Evolutionary conservation across 2,113 vertebrate genomes (phyloP).

Genomic region (Siphamia tubifer): DNA sequence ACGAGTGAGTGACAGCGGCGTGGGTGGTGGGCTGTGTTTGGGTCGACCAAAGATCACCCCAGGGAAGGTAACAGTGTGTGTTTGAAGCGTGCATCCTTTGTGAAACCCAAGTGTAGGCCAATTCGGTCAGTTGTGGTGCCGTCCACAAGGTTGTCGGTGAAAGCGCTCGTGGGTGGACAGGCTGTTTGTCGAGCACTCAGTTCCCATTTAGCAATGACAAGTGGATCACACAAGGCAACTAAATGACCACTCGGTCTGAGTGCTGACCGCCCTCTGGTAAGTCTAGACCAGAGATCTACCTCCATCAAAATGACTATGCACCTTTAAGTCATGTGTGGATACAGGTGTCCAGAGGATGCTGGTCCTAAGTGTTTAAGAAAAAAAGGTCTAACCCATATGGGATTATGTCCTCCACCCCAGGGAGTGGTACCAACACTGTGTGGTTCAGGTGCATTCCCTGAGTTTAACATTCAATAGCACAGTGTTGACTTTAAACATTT

Average conservation of each 20-base stretch:
- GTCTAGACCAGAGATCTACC: not conserved
- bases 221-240: slow-evolving; percentile 8
- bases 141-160: slow-evolving; percentile 27
- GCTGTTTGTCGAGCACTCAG: slow-evolving; percentile 63
- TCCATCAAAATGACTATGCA: not conserved
- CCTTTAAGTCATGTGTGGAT: not conserved
- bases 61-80: slow-evolving; percentile 23
- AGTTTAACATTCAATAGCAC: too few species aligned
- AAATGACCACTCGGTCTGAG: slow-evolving; percentile 9
- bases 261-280: slow-evolving; percentile 4
- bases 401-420: too few species aligned
- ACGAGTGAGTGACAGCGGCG: slow-evolving; percentile 62
- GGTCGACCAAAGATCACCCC: slow-evolving; percentile 10
- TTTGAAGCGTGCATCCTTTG: slow-evolving; percentile 16
- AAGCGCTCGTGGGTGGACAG: slow-evolving; percentile 67
- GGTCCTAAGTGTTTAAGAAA: too few species aligned
- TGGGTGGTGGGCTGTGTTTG: slow-evolving; percentile 60
- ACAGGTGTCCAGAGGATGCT: too few species aligned
- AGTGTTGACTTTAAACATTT: too few species aligned
- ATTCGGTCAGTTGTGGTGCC: slow-evolving; percentile 17
- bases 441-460: too few species aligned
- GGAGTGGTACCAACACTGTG: too few species aligned
- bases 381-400: too few species aligned
- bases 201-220: slow-evolving; percentile 66
- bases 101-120: slow-evolving; percentile 15